These are phyloP conservation scores for Sebastiscus tertius DNA, from an alignment of 2,797 vertebrate species.

Conservation along the genomic window DNA sequence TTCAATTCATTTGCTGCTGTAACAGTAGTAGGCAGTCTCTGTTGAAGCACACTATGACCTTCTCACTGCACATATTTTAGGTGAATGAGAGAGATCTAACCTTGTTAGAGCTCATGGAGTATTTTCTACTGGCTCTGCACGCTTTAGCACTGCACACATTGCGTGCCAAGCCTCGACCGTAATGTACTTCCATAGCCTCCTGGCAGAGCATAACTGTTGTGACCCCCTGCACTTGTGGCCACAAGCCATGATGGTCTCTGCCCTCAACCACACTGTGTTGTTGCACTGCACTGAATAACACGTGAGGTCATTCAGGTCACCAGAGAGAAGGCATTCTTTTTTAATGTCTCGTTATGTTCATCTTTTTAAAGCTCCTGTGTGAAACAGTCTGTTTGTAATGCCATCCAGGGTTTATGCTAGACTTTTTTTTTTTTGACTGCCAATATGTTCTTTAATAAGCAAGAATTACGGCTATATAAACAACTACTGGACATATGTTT, in stretches of 20 bases:
- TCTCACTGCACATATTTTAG: background rate
- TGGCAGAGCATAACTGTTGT: conserved; percentile 6
- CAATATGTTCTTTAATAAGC: too few species aligned
- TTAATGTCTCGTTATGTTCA: background rate
- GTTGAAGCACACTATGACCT: background rate
- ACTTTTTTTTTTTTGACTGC: too few species aligned
- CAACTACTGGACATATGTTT: too few species aligned
- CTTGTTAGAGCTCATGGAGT: background rate
- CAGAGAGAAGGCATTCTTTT: background rate
- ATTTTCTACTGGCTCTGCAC: background rate
- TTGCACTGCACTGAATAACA: background rate
- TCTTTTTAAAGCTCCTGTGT: background rate
- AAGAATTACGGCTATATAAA: too few species aligned
- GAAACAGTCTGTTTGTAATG: background rate
- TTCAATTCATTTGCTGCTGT: background rate
- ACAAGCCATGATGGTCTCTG: conserved; percentile 11
- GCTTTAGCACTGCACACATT: background rate
- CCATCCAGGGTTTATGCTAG: too few species aligned
- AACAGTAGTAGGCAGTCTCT: background rate
- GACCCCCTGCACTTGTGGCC: background rate
- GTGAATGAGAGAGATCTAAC: background rate
- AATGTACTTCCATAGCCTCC: conserved; percentile 19
- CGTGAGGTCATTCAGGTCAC: background rate
- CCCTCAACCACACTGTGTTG: background rate
- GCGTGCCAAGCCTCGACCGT: background rate